Base-by-base conservation (phyloP, 2,888 invertebrate species). In the Coecobrya sp. region DNA sequence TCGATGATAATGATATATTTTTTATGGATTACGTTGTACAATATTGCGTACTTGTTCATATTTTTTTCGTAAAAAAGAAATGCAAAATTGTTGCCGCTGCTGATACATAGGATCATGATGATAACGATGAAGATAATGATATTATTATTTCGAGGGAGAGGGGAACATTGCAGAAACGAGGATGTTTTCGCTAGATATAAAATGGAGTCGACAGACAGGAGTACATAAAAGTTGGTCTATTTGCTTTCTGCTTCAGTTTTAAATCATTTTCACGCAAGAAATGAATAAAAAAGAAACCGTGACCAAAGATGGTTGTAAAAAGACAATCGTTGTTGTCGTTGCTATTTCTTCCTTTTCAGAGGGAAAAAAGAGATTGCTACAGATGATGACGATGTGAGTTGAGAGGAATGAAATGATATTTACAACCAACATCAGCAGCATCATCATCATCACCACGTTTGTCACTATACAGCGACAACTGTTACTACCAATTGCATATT, bases 201-300 rank as follows among this genome's bases (percentile, higher is more conserved):
- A 30, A 30, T 30, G 65, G 13, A 13, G 30, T 27, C 27, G 65
- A 65, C 30, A 65, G 5, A 27, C 27, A 65, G 13, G 27, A 22
- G 13, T 25, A 22, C 3, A 42, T 42, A 70, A 36, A 70, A 19
- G n/a, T 52, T 82, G 82, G 19, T 59, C 36, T 82, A 36, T 59
- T 82, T 82, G 30, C 82, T 36, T 82, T 55, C 36, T 55, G 49
- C 52, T 82, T 30, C 59, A 82, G 45, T 27, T 55, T 86, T 55
- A 30, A 79, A 55, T 65, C 88, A 81, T 79, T 90, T 90, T 90
- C 90, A 84, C 90, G 84, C 90, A 84, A 85, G 76, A 62, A 79
- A 65, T 88, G 36, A 81, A 81, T 81, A 45, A 88, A 85, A 89
- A 85, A 84, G 90, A 76, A 90, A 90, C 85, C 85, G 85, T 90